phyloP scores from a whole-genome alignment of 2,113 vertebrate species.

The Hemicordylus capensis region DNA sequence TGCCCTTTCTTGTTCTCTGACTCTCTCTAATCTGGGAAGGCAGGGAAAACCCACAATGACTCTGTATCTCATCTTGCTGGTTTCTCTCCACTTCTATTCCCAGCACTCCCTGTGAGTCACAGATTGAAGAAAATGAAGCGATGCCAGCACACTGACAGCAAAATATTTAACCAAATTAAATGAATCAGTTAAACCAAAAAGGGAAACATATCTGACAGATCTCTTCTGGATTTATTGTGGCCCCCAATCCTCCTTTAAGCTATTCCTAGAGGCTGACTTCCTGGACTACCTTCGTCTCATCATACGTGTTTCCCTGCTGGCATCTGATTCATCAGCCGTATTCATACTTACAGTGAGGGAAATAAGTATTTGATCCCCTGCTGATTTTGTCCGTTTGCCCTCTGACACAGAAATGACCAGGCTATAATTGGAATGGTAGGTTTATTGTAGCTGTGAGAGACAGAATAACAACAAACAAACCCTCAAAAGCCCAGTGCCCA shows the following conservation, averaged over 20 bases:
- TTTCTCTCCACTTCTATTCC: conserved; percentile 14
- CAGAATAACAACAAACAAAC: too few species aligned
- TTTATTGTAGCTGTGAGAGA: too few species aligned
- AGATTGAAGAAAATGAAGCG: conserved; percentile 33
- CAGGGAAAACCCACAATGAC: not conserved
- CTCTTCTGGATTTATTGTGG: conserved; percentile 17
- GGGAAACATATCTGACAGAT: conserved; percentile 23
- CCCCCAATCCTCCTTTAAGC: not conserved
- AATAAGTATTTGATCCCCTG: too few species aligned
- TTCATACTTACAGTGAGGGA: too few species aligned
- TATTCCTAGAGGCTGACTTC: not conserved
- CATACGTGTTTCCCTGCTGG: not conserved
- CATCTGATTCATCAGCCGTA: not conserved
- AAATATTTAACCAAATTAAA: conserved; percentile 46
- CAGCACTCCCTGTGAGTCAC: conserved; percentile 25
- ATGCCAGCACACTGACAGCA: conserved; percentile 23
- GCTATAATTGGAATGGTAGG: too few species aligned
- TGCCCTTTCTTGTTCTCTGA: conserved; percentile 22
- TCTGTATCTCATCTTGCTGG: conserved; percentile 23
- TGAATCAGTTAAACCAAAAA: conserved; percentile 44
- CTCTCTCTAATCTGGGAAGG: conserved; percentile 8
- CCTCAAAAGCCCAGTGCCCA: too few species aligned
- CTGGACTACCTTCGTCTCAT: not conserved
- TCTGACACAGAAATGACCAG: too few species aligned
- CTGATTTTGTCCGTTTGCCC: too few species aligned